Conservation (phyloP, 2,888 invertebrate species). For the Lordiphosa andalusiaca region DNA sequence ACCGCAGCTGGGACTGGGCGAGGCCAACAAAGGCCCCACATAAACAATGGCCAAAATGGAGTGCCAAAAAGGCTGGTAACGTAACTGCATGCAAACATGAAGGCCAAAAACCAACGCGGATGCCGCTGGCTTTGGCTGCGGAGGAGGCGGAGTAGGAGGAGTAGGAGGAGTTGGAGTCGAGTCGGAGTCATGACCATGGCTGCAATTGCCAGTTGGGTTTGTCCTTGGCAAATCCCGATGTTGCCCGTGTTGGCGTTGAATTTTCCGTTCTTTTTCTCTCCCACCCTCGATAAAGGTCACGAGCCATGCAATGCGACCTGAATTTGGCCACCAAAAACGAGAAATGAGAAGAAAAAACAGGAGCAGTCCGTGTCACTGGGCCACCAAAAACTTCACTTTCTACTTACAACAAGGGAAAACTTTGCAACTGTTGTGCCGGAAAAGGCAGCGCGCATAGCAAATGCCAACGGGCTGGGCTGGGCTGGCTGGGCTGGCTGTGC, state of each 20-base stretch:
- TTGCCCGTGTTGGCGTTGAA: constrained; percentile 20
- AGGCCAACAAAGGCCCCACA: constrained; percentile 27
- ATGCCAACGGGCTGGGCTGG: constrained; percentile 11
- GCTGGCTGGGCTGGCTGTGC: background rate
- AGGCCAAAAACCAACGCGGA: constrained; percentile 35
- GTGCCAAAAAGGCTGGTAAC: constrained; percentile 54
- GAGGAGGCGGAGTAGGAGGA: constrained; percentile 35
- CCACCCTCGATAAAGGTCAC: constrained; percentile 42
- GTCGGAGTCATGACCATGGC: constrained; percentile 25
- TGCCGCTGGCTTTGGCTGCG: constrained; percentile 22
- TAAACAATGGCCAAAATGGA: constrained; percentile 28
- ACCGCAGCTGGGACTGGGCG: constrained; percentile 13
- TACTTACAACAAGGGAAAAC: constrained; percentile 47
- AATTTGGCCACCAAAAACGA: constrained; percentile 27
- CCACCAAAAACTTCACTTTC: constrained; percentile 60
- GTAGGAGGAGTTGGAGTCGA: constrained; percentile 9
- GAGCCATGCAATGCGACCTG: constrained; percentile 56
- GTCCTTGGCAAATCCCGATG: constrained; percentile 54
- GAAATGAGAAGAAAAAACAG: constrained; percentile 13
- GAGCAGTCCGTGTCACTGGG: constrained; percentile 56
- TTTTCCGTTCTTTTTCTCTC: constrained; percentile 12
- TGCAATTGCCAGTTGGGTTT: constrained; percentile 19
- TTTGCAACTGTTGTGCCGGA: constrained; percentile 50
- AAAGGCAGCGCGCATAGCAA: constrained; percentile 15
- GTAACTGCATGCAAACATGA: constrained; percentile 61